Conservation (phyloP, 2,888 invertebrate genomes). For the Plagiodera versicolora region DNA sequence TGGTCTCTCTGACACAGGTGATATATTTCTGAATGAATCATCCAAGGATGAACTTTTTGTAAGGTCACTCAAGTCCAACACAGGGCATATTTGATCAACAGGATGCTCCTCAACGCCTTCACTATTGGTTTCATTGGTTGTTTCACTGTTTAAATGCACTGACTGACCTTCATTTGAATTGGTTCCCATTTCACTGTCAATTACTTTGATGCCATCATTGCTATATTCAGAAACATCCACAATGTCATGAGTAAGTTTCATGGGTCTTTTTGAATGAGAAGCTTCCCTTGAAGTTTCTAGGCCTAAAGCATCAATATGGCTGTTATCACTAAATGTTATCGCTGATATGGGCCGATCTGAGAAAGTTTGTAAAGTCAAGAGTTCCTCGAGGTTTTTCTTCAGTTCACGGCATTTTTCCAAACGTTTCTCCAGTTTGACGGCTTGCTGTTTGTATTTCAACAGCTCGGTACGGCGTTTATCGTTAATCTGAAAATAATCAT, state of each 20-base stretch:
- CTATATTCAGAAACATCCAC: constrained; percentile 45
- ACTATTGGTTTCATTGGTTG: constrained; percentile 17
- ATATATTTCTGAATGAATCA: constrained; percentile 2
- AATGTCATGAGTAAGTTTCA: constrained; percentile 43
- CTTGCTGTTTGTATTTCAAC: constrained; percentile 67
- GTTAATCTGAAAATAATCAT: constrained; percentile 70
- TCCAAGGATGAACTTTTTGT: background rate
- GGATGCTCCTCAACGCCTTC: background rate
- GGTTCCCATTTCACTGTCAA: constrained; percentile 15
- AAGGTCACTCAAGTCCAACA: constrained; percentile 9
- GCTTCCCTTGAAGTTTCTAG: constrained; percentile 17
- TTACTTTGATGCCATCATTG: constrained; percentile 36
- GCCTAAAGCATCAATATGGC: constrained; percentile 33
- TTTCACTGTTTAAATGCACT: background rate
- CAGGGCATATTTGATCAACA: background rate
- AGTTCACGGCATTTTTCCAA: constrained; percentile 56
- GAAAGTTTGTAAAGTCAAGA: constrained; percentile 29
- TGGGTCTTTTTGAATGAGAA: constrained; percentile 19
- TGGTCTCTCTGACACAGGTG: constrained; percentile 48
- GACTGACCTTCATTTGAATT: constrained; percentile 19
- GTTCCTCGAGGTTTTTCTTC: constrained; percentile 42
- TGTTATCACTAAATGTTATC: constrained; percentile 28
- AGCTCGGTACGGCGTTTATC: constrained; percentile 66
- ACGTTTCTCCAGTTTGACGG: constrained; percentile 66
- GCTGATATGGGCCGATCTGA: constrained; percentile 26